These are phyloP conservation scores for Solenopsis fugax DNA, from an alignment of 1,140 invertebrate genomes.

Conservation along the genomic window DNA sequence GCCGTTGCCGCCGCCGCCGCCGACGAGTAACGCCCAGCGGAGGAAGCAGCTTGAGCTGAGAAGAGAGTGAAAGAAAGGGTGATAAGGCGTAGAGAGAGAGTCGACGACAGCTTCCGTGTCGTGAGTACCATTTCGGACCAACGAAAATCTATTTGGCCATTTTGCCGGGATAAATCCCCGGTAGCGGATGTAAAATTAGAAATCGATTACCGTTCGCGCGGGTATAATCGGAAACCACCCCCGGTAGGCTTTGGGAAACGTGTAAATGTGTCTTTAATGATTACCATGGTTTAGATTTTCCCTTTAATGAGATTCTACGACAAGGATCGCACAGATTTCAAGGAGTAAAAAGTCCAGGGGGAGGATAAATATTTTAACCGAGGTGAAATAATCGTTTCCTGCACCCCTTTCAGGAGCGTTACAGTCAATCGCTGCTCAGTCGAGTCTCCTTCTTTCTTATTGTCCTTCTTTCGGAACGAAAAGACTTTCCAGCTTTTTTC, in stretches of 20 bases:
- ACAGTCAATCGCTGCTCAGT: background rate
- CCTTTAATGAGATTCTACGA: background rate
- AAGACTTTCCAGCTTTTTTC: background rate
- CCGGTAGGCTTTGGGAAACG: background rate
- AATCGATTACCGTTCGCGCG: slow-evolving; percentile 21
- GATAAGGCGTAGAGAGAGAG: background rate
- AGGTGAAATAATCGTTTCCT: background rate
- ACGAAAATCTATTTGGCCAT: background rate
- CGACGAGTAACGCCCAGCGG: slow-evolving; percentile 32
- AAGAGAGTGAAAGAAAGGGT: background rate
- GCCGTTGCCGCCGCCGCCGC: background rate
- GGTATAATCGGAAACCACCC: slow-evolving; percentile 13
- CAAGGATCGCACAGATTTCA: slow-evolving; percentile 20
- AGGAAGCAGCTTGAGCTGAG: slow-evolving; percentile 48
- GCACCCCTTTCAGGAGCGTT: too few species aligned
- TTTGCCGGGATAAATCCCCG: background rate
- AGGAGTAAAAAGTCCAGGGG: background rate
- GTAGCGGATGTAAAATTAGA: slow-evolving; percentile 25
- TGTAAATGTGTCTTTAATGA: background rate
- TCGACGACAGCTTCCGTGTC: slow-evolving; percentile 22
- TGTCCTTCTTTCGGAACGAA: background rate
- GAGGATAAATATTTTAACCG: slow-evolving; percentile 26
- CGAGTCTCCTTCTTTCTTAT: background rate
- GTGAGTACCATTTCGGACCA: slow-evolving; percentile 43
- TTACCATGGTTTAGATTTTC: background rate